Evolutionary conservation across 1,140 invertebrate species (phyloP).

Genomic region (Drosophila quadrilineata): DNA sequence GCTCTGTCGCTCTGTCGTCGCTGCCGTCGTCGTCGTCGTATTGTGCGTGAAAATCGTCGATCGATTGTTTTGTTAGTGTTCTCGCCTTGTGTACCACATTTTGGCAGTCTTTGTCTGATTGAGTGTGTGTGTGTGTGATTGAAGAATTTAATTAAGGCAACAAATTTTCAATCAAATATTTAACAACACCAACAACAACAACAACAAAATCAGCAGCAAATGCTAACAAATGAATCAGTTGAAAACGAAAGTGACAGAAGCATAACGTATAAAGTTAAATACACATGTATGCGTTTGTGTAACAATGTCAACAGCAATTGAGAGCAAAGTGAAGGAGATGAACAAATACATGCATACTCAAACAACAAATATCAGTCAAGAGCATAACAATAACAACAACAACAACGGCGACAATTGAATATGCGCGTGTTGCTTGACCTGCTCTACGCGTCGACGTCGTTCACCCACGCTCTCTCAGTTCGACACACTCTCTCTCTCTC

Average conservation of each 20-base stretch:
- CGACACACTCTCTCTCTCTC: constrained; percentile 10
- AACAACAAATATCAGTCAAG: constrained; percentile 12
- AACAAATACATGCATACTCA: constrained; percentile 10
- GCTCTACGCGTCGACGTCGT: constrained; percentile 39
- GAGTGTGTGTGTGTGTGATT: constrained; percentile 19
- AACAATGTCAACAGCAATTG: constrained; percentile 66
- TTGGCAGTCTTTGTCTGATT: background rate
- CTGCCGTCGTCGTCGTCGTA: constrained; percentile 33
- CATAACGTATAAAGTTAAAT: constrained; percentile 40
- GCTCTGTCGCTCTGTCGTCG: constrained; percentile 24
- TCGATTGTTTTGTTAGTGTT: constrained; percentile 27
- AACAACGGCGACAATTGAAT: constrained; percentile 33
- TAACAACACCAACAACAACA: constrained; percentile 33
- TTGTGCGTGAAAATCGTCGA: constrained; percentile 49
- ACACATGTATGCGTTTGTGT: too few relatives aligned
- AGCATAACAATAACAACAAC: constrained; percentile 32
- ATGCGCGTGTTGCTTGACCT: constrained; percentile 60
- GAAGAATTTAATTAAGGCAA: constrained; percentile 54
- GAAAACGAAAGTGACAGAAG: constrained; percentile 62
- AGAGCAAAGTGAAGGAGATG: constrained; percentile 14
- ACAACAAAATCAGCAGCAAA: constrained; percentile 31
- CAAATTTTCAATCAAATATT: constrained; percentile 41
- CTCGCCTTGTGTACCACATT: constrained; percentile 29
- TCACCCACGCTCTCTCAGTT: constrained; percentile 54
- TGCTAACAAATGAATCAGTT: constrained; percentile 33